phyloP scores from a whole-genome alignment of 2,888 invertebrate genomes.

The Leptinotarsa haldemani region DNA sequence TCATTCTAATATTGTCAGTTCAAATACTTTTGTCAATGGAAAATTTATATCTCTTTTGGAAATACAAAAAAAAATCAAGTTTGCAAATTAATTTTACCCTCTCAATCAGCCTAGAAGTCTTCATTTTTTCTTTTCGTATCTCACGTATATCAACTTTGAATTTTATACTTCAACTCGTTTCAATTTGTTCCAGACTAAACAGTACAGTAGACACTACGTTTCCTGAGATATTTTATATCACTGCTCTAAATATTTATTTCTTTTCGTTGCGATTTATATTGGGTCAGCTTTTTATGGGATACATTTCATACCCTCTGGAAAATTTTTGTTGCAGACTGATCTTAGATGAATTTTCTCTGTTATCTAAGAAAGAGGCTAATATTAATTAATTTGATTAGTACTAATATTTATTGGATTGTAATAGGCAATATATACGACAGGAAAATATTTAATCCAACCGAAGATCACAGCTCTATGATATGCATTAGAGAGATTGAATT shows the following conservation, averaged over 20 bases:
- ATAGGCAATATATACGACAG: not conserved
- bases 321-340: conserved; percentile 24
- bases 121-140: too few species aligned
- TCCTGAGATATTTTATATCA: not conserved
- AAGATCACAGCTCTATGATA: too few species aligned
- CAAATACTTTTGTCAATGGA: too few species aligned
- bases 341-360: not conserved
- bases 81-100: too few species aligned
- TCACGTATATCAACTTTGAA: too few species aligned
- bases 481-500: too few species aligned
- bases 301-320: conserved; percentile 46
- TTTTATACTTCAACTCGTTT: too few species aligned
- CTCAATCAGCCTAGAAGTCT: too few species aligned
- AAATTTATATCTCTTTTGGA: too few species aligned
- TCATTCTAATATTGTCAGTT: too few species aligned
- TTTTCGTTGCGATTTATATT: conserved; percentile 52
- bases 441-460: too few species aligned
- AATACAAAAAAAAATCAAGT: too few species aligned
- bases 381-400: not conserved
- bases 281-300: conserved; percentile 50
- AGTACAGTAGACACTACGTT: not conserved
- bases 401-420: not conserved
- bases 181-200: not conserved
- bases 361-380: not conserved
- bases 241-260: conserved; percentile 48